A percentile compares a stretch with the other conserved stretches of the same genome.
Evolutionary conservation across 2,797 vertebrate genomes (phyloP).

Genomic region (Typhlichthys subterraneus): DNA sequence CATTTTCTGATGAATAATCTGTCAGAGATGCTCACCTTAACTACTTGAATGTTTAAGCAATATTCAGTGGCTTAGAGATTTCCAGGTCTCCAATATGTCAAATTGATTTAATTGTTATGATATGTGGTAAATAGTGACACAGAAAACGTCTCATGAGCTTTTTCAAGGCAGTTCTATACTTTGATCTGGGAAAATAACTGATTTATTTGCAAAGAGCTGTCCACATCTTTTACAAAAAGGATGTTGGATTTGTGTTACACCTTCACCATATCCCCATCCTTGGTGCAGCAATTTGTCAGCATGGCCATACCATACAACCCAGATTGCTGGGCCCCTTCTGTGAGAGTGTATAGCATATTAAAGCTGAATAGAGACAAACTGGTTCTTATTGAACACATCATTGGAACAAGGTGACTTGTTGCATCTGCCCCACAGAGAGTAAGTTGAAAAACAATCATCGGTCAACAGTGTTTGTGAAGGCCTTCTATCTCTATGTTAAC

Average conservation of each 20-base stretch:
- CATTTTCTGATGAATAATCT: too few species aligned
- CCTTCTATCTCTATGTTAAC: conserved; percentile 36
- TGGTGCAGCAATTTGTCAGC: not conserved
- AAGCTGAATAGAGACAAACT: conserved; percentile 38
- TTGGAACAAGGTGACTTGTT: conserved; percentile 50
- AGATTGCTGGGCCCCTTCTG: conserved; percentile 18
- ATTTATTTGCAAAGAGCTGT: too few species aligned
- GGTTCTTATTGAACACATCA: conserved; percentile 22
- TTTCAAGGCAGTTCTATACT: too few species aligned
- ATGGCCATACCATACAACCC: conserved; percentile 1
- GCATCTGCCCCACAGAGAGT: conserved; percentile 15
- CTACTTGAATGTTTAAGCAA: too few species aligned
- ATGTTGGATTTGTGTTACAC: conserved; percentile 12
- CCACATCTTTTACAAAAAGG: conserved; percentile 12
- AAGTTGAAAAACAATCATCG: conserved; percentile 26
- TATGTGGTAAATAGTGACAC: too few species aligned
- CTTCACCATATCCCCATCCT: not conserved
- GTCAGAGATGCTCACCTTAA: too few species aligned
- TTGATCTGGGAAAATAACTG: too few species aligned
- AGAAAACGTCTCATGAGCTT: too few species aligned
- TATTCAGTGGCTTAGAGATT: too few species aligned
- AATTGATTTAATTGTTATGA: too few species aligned
- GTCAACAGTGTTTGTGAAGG: conserved; percentile 31
- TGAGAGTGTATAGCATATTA: conserved; percentile 24
- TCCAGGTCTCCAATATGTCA: too few species aligned